A percentile compares a stretch with the other conserved stretches of the same genome.
Evolutionary conservation across 2,113 vertebrate genomes (phyloP).

Genomic region (Bucco capensis): DNA sequence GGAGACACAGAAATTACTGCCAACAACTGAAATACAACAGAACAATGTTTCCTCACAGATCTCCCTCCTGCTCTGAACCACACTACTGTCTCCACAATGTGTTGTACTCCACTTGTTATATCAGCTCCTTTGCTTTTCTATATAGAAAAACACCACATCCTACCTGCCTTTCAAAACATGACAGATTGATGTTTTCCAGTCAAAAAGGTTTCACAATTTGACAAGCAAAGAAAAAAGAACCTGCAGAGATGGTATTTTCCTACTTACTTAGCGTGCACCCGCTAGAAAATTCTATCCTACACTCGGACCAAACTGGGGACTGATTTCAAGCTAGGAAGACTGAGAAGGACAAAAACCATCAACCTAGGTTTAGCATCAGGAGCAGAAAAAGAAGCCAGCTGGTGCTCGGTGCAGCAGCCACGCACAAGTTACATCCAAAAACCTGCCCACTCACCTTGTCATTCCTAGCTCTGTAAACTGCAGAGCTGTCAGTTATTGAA

Average conservation of each 20-base stretch:
- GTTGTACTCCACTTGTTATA: neutral
- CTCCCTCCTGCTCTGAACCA: neutral
- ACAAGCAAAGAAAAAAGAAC: neutral
- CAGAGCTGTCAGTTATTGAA: constrained; percentile 87
- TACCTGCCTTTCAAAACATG: accelerated
- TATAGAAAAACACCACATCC: accelerated
- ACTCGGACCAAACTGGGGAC: accelerated
- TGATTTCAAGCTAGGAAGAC: neutral
- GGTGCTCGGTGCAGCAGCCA: too few relatives aligned
- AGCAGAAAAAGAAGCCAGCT: neutral
- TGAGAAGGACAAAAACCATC: accelerated
- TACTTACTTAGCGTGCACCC: accelerated
- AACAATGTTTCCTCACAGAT: neutral
- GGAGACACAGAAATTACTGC: neutral
- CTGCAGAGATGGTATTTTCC: accelerated
- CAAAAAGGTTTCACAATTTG: neutral
- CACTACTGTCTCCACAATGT: accelerated
- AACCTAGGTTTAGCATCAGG: neutral
- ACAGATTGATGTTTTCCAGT: neutral
- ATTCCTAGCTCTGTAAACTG: constrained; percentile 77
- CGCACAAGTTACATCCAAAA: accelerated
- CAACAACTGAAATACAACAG: neutral
- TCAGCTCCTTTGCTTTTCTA: neutral
- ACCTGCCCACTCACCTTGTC: constrained; percentile 72
- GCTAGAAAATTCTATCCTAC: neutral